Conservation (phyloP, 2,888 invertebrate species). For the Tipula confusa region DNA sequence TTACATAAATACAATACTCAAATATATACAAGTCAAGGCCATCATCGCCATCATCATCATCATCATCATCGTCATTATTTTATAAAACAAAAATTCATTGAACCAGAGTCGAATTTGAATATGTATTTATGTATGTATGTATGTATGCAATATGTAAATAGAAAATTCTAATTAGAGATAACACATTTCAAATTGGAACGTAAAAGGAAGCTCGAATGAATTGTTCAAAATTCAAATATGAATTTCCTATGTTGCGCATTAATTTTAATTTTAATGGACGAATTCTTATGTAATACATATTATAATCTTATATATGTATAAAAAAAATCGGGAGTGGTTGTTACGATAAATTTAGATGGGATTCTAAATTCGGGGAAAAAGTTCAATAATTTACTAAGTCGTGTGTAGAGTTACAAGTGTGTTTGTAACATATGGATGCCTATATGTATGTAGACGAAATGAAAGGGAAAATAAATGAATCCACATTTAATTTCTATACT, state of each 20-base stretch:
- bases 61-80: background rate
- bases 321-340: background rate
- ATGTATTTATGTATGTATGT: background rate
- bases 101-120: conserved; percentile 3
- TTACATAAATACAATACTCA: background rate
- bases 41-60: conserved; percentile 4
- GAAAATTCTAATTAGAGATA: background rate
- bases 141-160: background rate
- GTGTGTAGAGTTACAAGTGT: background rate
- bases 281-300: background rate
- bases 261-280: conserved; percentile 3
- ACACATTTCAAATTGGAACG: background rate
- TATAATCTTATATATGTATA: background rate
- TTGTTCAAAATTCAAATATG: background rate
- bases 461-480: conserved; percentile 5
- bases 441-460: background rate
- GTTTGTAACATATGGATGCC: background rate
- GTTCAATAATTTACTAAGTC: background rate
- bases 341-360: background rate
- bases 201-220: background rate
- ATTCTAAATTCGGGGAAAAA: conserved; percentile 7
- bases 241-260: conserved; percentile 20
- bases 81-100: background rate
- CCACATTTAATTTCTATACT: background rate
- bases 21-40: background rate